Base-by-base conservation (phyloP, 2,113 vertebrate genomes). In the Platycercus adscitus region DNA sequence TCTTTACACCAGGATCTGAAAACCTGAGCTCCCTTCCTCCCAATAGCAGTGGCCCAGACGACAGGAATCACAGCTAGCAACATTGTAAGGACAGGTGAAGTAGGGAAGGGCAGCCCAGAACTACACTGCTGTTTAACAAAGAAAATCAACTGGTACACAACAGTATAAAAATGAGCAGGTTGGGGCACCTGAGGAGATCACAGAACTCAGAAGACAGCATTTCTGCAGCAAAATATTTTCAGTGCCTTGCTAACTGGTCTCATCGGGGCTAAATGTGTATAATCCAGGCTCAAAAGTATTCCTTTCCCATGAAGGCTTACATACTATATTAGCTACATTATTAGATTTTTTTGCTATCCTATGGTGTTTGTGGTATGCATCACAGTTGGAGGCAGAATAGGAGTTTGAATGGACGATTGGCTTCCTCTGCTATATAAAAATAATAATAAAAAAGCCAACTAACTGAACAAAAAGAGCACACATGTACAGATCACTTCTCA, bases 21-120 rank as follows among this genome's bases (percentile, higher is more conserved):
- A 83, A 52, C 18, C 1, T 19, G 8, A 76, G 4, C 14, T 81
- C 7, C 7, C 12, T 69, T 28, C 8, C 6, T 86, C 18, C 25
- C 12, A 24, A 1, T 1, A 28, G 4, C 7, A 8, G 11, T 6
- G 13, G 7, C 6, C 10, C n/a, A 43, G 31, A 18, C 16, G 11
- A 23, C 28, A 23, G 21, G 21, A 70, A 50, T 66, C 21, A 63
- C 70, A 75, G 18, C 2, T 17, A 43, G 10, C 0, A 29, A 23
- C 8, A 7, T 1, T 5, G 12, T 9, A 37, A 46, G 8, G 15
- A 9, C 11, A 14, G 7, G 4, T 25, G 24, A 91, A 68, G 7
- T 7, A 49, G 17, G 31, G 5, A 8, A 72, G 11, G 47, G 8
- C 24, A 26, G 2, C 5, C 24, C 11, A 31, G 50, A 73, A 25